phyloP scores from a whole-genome alignment of 2,888 invertebrate species.

The Metallyticus violacea region DNA sequence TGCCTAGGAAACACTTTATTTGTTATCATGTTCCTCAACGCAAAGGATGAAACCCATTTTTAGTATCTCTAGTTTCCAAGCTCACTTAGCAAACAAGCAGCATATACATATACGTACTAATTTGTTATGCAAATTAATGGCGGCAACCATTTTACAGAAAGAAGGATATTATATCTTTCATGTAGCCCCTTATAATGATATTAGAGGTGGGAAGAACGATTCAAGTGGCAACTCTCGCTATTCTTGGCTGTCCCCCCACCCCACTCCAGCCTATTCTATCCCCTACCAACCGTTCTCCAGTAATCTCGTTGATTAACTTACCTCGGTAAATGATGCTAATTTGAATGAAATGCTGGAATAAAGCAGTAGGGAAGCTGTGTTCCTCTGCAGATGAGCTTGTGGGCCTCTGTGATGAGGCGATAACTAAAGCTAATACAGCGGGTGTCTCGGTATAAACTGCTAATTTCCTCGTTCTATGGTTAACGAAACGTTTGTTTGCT shows the following conservation, averaged over 20 bases:
- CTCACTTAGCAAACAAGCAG: no score
- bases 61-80: no score
- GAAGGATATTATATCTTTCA: not conserved
- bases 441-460: no score
- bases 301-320: slow-evolving; percentile 32
- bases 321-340: slow-evolving; percentile 29
- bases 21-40: no score
- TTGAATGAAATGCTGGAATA: slow-evolving; percentile 30
- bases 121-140: not conserved
- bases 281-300: not conserved
- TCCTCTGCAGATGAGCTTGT: not conserved
- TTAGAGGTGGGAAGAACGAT: slow-evolving; percentile 1
- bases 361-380: not conserved
- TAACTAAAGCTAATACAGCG: not conserved
- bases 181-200: no score
- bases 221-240: slow-evolving; percentile 22
- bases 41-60: no score
- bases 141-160: not conserved
- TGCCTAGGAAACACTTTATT: no score
- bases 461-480: no score
- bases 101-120: not conserved
- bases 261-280: not conserved
- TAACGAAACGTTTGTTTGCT: not conserved
- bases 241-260: not conserved
- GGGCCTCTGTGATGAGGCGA: not conserved